These are phyloP conservation scores for Marmota monax DNA, from an alignment of 2,113 vertebrate genomes.

Conservation along the genomic window DNA sequence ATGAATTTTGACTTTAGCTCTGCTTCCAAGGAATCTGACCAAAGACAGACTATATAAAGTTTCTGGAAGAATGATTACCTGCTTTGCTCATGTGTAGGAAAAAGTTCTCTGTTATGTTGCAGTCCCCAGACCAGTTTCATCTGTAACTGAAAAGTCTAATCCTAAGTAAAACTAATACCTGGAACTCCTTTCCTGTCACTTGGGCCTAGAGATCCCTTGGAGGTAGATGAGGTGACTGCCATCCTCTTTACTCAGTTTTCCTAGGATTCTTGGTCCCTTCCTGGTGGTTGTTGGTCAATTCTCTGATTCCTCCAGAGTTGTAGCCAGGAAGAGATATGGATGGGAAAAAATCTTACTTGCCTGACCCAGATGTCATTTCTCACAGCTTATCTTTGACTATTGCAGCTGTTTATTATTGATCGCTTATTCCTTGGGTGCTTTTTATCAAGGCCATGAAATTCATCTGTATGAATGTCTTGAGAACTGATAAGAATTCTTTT, in stretches of 20 bases:
- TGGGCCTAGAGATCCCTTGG: not conserved
- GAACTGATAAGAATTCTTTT: not conserved
- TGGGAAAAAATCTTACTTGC: not conserved
- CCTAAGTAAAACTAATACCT: not conserved
- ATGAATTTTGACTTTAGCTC: not conserved
- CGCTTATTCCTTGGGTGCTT: not conserved
- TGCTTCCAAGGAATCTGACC: not conserved
- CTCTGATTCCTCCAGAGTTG: not conserved
- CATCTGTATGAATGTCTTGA: not conserved
- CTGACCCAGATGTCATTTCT: not conserved
- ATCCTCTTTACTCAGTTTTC: not conserved
- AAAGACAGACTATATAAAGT: not conserved
- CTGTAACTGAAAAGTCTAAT: not conserved
- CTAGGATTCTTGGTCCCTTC: not conserved
- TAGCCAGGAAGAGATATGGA: not conserved
- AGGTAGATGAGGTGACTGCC: not conserved
- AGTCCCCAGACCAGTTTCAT: not conserved
- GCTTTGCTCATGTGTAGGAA: not conserved
- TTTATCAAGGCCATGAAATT: not conserved
- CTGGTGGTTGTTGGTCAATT: not conserved
- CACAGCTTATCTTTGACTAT: not conserved
- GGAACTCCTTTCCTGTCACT: not conserved
- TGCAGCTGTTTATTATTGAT: not conserved
- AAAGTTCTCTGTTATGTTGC: not conserved
- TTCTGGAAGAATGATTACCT: not conserved